Evolutionary conservation across 1,140 invertebrate genomes (phyloP).

Genomic region (Philaenus spumarius): DNA sequence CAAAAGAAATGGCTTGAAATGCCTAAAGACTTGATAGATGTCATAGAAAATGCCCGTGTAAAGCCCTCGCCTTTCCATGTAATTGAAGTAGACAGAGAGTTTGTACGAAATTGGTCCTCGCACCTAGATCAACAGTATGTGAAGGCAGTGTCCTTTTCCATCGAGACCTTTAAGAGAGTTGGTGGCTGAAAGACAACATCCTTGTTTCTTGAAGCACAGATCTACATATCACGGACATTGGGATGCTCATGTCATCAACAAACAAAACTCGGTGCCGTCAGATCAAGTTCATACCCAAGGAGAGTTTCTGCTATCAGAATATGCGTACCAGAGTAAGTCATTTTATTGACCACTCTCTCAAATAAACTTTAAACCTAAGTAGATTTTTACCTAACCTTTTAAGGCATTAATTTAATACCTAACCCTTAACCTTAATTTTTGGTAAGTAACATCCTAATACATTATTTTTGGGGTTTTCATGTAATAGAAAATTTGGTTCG

Average conservation of each 20-base stretch:
- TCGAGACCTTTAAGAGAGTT: background rate
- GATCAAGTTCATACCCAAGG: background rate
- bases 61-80: slow-evolving; percentile 25
- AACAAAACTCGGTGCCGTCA: background rate
- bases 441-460: too few relatives aligned
- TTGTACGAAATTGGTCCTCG: slow-evolving; percentile 15
- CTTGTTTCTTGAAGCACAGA: background rate
- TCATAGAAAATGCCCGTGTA: slow-evolving; percentile 6
- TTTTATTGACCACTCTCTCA: too few relatives aligned
- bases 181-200: background rate
- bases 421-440: too few relatives aligned
- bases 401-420: too few relatives aligned
- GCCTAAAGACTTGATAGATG: slow-evolving; percentile 15
- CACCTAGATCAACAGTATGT: background rate
- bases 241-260: background rate
- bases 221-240: background rate
- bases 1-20: slow-evolving; percentile 5
- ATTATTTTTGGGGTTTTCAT: too few relatives aligned
- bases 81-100: slow-evolving; percentile 9
- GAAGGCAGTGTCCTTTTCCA: background rate
- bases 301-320: background rate
- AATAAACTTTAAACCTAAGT: too few relatives aligned
- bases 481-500: too few relatives aligned
- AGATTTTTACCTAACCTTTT: too few relatives aligned
- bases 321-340: too few relatives aligned